Evolutionary conservation across 2,888 invertebrate species (phyloP).

Genomic region (Stenodera caucasica): DNA sequence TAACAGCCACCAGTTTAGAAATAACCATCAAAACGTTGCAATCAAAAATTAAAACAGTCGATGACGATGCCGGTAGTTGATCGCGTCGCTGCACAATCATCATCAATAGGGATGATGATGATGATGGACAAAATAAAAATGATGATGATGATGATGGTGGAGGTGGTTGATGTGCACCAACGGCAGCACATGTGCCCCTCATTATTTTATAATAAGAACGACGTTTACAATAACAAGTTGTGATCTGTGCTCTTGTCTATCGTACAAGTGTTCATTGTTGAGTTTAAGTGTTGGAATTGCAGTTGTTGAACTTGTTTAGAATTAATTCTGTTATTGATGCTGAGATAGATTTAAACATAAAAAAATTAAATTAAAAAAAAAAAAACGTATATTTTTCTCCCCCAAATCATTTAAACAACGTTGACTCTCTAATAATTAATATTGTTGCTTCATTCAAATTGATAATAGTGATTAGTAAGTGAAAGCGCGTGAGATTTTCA

Average conservation of each 20-base stretch:
- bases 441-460: neutral
- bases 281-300: constrained; percentile 30
- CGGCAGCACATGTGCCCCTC: constrained; percentile 7
- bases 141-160: neutral
- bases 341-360: constrained; percentile 19
- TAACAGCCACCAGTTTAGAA: constrained; percentile 21
- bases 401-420: too few relatives aligned
- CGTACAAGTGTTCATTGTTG: constrained; percentile 28
- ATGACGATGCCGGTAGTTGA: constrained; percentile 17
- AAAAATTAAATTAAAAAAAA: constrained; percentile 3
- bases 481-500: neutral
- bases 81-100: neutral
- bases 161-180: constrained; percentile 9
- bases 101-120: neutral
- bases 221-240: constrained; percentile 26
- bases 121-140: neutral
- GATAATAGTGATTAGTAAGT: neutral
- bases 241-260: constrained; percentile 26
- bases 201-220: constrained; percentile 4
- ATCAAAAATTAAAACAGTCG: neutral
- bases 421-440: too few relatives aligned
- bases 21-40: constrained; percentile 27
- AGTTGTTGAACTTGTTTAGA: constrained; percentile 30
- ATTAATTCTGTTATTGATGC: constrained; percentile 24
- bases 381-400: too few relatives aligned